Percentiles rank a stretch among this genome's conserved stretches.
Conservation (phyloP, 2,113 vertebrate genomes). For the Calyptommatus sinebrachiatus region DNA sequence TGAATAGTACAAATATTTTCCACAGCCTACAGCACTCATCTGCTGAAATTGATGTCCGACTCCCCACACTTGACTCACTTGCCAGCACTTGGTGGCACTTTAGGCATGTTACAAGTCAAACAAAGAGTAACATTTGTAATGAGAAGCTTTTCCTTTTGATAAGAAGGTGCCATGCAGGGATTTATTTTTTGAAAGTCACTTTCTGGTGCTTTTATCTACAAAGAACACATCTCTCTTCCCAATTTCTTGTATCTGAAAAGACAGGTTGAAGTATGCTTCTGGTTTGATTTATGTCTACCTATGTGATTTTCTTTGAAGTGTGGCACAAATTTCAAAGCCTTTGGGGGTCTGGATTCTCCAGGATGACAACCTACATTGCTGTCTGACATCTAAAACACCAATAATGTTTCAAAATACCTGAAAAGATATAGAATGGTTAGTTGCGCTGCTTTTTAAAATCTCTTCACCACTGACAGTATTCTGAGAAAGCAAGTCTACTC, state of each 20-base stretch:
- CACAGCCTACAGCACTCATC: constrained; percentile 3
- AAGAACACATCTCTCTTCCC: constrained; percentile 14
- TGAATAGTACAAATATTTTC: constrained; percentile 14
- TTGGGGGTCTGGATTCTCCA: constrained; percentile 51
- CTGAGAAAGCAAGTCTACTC: constrained; percentile 49
- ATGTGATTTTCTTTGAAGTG: constrained; percentile 23
- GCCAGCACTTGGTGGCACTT: neutral
- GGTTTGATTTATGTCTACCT: constrained; percentile 9
- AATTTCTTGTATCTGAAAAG: constrained; percentile 39
- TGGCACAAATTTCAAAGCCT: constrained; percentile 50
- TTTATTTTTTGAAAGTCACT: constrained; percentile 14
- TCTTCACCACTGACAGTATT: constrained; percentile 30
- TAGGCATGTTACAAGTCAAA: constrained; percentile 1
- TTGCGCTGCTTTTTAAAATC: constrained; percentile 40
- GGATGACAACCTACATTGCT: constrained; percentile 51
- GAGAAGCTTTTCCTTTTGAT: neutral
- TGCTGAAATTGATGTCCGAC: neutral
- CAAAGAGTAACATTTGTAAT: neutral
- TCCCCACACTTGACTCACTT: neutral
- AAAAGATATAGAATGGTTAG: constrained; percentile 56
- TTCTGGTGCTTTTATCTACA: constrained; percentile 17
- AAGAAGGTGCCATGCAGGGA: constrained; percentile 4
- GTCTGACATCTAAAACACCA: constrained; percentile 52
- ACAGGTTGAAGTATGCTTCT: neutral
- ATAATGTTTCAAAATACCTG: constrained; percentile 54